Evolutionary conservation across 2,888 invertebrate species (phyloP), one percentile per base, ranked within the genome.

Genomic region (Kuschelorhynchus macadamiae): DNA sequence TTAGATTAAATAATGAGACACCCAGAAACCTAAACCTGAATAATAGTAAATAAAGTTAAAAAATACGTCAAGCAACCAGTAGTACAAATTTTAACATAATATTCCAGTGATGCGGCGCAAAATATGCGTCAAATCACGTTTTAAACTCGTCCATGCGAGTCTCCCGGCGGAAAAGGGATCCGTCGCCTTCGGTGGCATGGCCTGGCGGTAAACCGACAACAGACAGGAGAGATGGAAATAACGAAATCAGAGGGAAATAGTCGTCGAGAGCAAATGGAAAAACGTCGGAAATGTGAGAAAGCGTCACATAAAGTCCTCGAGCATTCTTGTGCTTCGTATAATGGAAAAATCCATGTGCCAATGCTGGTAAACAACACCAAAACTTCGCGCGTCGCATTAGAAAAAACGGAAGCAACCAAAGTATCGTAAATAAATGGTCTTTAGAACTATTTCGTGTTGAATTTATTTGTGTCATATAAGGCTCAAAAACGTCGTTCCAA

Each of bases 211-310:
- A 49, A 60, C 47, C 50, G 47, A 39, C 60, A 60, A 60, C 60
- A 60, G 47, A 47, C 46, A 59, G 39, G 60, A 49, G 60, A 59
- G 47, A 33, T 49, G 59, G 49, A 59, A 59, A 59, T 59, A 49
- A 49, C 59, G 46, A 59, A 59, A 59, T 59, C 59, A 47, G 59
- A 36, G 59, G 18, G 33, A 59, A 33, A 21, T 44, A 30, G 14
- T 12, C 25, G 25, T 11, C 30, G 32, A 16, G 21, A 25, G 21
- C 8, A 47, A 47, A 47, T 47, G 47, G 47, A 25, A 47, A 47
- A 47, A 44, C 30, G 25, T 49, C 25, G 30, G 25, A 25, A 49
- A 49, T 16, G 50, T 50, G 50, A 50, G 50, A 50, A 25, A 30
- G 50, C 50, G 44, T 44, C 44, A 17, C 44, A 16, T 14, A 44